Base-by-base conservation (phyloP, 2,797 vertebrate genomes). In the Cichlasoma orientale region DNA sequence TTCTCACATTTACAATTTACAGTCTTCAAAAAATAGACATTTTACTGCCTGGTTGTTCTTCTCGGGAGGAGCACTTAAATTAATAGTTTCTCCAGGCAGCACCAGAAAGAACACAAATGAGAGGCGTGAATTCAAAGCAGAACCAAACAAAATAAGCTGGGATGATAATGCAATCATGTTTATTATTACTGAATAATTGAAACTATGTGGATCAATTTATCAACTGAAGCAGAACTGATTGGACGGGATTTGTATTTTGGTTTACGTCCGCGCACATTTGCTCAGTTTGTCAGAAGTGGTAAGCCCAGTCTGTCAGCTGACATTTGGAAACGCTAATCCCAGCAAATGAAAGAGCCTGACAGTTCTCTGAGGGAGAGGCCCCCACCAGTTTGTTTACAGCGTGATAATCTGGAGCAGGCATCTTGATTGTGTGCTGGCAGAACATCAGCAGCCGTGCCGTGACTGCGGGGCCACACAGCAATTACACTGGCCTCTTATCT, bases 401-500 rank as follows among this genome's bases (percentile, higher is more conserved):
- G 1, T 61, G 75, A 79, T 92, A 92, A 94, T 95, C 93, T 92
- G 83, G 56, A 81, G 79, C 76, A 88, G 88, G 88, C 88, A 95
- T 94, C 93, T 94, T 93, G 92, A 93, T 94, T 93, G 90, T 92
- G 84, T 84, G 88, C 85, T 94, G 94, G 93, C 83, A 88, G 86
- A 77, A 86, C 76, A 90, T 91, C 93, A 91, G 89, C 91, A 13
- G 72, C 86, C 7, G 54, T 88, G 75, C 77, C 78, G 80, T 91
- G 90, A 91, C 86, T 86, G 76, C 47, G 8, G 55, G 72, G 78
- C 80, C 82, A 58, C 77, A 47, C 33, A 4, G 75, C 79, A 88
- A 92, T 92, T 89, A 91, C 75, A 61, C 73, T 27, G 75, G 74
- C 77, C 82, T 86, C 87, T 92, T 91, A 92, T 95, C 89, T 85